Evolutionary conservation across 1,140 invertebrate species (phyloP).

Genomic region (Papilio polytes): DNA sequence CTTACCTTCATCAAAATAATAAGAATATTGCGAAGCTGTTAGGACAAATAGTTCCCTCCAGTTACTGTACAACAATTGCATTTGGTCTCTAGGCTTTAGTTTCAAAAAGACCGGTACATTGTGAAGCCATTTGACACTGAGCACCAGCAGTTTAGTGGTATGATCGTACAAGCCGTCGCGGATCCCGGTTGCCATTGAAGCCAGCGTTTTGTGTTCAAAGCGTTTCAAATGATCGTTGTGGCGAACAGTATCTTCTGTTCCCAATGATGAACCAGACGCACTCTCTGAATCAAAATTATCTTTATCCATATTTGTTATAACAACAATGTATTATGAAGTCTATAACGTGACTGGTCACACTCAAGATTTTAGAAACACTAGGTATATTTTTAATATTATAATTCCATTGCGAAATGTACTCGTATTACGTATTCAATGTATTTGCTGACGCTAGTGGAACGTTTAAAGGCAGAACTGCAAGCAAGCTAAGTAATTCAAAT

Average conservation of each 20-base stretch:
- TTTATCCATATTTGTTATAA: neutral
- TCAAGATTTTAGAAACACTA: neutral
- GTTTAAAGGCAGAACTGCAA: no score
- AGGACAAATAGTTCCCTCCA: constrained; percentile 95
- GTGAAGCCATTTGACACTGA: constrained; percentile 91
- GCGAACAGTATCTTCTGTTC: constrained; percentile 63
- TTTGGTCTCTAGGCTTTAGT: constrained; percentile 89
- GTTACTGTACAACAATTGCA: constrained; percentile 89
- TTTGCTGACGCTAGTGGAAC: neutral
- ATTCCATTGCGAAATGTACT: neutral
- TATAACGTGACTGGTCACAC: neutral
- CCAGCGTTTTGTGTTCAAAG: constrained; percentile 25
- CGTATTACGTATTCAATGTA: neutral
- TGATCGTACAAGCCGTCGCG: constrained; percentile 86
- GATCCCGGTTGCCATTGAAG: neutral
- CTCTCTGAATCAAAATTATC: neutral
- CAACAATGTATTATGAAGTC: neutral
- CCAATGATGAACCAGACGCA: neutral
- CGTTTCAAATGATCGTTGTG: constrained; percentile 43
- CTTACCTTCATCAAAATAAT: constrained; percentile 89
- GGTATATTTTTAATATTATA: neutral
- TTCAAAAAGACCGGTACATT: constrained; percentile 90
- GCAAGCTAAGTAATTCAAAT: no score
- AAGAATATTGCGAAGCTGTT: constrained; percentile 91
- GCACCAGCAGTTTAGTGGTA: constrained; percentile 90